Conservation (phyloP, 2,113 vertebrate species). For the Bubo blakistoni region DNA sequence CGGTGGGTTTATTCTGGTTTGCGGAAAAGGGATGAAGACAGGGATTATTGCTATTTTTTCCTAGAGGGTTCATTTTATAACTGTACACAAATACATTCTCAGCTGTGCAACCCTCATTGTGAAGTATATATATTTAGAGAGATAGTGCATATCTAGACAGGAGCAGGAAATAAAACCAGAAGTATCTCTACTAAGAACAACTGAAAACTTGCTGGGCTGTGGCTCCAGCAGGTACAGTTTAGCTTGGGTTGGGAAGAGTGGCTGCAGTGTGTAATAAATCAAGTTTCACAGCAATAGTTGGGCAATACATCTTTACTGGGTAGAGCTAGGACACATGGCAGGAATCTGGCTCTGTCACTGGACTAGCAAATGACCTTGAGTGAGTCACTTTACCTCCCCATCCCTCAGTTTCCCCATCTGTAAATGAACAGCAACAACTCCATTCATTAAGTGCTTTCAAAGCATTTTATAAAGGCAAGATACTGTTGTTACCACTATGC, state of each 20-base stretch:
- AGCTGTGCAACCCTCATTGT: not conserved
- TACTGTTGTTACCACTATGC: not conserved
- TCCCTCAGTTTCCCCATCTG: not conserved
- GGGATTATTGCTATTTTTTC: not conserved
- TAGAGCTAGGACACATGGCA: not conserved
- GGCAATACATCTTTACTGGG: not conserved
- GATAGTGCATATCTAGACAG: not conserved
- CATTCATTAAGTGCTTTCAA: not conserved
- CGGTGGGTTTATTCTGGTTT: not conserved
- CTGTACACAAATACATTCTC: not conserved
- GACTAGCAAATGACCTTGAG: not conserved
- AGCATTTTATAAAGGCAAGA: not conserved
- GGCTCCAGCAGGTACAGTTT: not conserved
- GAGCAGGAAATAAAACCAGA: not conserved
- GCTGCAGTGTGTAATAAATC: not conserved
- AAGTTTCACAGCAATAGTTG: not conserved
- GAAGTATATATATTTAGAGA: not conserved
- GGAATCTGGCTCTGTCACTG: not conserved
- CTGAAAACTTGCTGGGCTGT: not conserved
- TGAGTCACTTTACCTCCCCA: not conserved
- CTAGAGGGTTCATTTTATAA: not conserved
- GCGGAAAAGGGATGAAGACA: not conserved
- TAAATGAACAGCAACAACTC: not conserved
- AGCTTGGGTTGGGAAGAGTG: not conserved
- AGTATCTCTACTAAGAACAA: not conserved